Conservation (phyloP, 2,113 vertebrate genomes). For the Setophaga kirtlandii region DNA sequence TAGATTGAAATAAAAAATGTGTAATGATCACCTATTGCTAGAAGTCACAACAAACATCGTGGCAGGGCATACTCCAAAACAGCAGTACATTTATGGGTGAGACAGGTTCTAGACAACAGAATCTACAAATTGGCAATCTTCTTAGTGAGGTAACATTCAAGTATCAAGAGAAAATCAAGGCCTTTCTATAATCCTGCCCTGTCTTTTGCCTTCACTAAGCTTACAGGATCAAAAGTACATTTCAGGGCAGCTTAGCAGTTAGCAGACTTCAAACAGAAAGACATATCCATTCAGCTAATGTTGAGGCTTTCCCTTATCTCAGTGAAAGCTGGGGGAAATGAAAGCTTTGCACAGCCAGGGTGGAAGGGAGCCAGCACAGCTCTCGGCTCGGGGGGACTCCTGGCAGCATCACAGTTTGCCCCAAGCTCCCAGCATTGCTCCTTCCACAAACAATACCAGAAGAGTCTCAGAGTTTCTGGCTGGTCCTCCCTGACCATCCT, state of each 20-base stretch:
- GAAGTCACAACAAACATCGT: background rate
- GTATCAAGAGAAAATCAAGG: background rate
- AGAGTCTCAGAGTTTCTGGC: background rate
- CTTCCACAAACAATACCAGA: background rate
- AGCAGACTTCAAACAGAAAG: background rate
- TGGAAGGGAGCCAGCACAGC: background rate
- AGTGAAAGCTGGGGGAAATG: background rate
- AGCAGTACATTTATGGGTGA: background rate
- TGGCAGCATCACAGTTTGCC: background rate
- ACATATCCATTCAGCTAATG: background rate
- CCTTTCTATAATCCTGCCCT: background rate
- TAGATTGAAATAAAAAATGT: background rate
- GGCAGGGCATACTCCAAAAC: background rate
- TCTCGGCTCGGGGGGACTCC: rapidly evolving
- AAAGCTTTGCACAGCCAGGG: background rate
- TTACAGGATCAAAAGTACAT: conserved; percentile 4
- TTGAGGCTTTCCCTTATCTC: background rate
- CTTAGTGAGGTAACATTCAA: background rate
- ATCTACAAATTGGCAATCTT: background rate
- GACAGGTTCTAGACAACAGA: background rate
- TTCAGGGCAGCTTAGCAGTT: conserved; percentile 5
- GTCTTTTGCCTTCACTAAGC: background rate
- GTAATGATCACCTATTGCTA: background rate
- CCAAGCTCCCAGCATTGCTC: background rate
- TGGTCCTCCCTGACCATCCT: background rate